Evolutionary conservation across 2,113 vertebrate genomes (phyloP), one percentile per base, ranked within the genome.

Genomic region (Oncorhynchus gorbuscha): DNA sequence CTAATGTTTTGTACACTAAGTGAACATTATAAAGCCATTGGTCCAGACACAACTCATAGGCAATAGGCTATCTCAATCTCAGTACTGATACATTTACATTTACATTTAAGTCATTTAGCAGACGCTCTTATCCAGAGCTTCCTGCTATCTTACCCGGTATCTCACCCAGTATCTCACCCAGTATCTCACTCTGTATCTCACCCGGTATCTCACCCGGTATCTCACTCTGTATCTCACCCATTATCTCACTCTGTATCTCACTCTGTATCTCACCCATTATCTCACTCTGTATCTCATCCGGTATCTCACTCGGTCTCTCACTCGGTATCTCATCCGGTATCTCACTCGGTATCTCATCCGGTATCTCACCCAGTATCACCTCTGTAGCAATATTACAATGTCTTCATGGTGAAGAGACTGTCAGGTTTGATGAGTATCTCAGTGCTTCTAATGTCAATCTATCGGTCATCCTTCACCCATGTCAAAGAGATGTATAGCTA

Each of bases 371-470:
- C 7, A 9, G 35, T 39, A 39, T 39, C 39, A 5, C 20, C 30
- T 30, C 26, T 69, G 67, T n/a, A 39, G 18, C 16, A 4, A 51
- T 16, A 51, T 51, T 32, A 20, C 16, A 12, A 39, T 73, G 72
- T 73, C 77, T 79, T 49, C 22, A 14, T 35, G 82, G 76, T 8
- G 73, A 74, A 67, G 65, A 20, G 70, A 58, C 78, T 81, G 87
- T 89, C 91, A 74, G 83, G 79, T 84, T 72, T 76, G 2, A 30
- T 87, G 84, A 85, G 78, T 67, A 79, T 85, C 83, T 81, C 65
- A 69, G 58, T 85, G 86, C 70, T 89, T 84, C 80, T 81, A 80
- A 86, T 84, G 88, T 85, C 86, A 76, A 83, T 88, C 83, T 79
- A 71, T 28, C 81, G 76, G 82, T 83, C 86, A 72, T 49, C 35